Percentiles rank a stretch among this genome's conserved stretches.
phyloP scores from a whole-genome alignment of 2,797 vertebrate species.

The Acrossocheilus wenchowensis region DNA sequence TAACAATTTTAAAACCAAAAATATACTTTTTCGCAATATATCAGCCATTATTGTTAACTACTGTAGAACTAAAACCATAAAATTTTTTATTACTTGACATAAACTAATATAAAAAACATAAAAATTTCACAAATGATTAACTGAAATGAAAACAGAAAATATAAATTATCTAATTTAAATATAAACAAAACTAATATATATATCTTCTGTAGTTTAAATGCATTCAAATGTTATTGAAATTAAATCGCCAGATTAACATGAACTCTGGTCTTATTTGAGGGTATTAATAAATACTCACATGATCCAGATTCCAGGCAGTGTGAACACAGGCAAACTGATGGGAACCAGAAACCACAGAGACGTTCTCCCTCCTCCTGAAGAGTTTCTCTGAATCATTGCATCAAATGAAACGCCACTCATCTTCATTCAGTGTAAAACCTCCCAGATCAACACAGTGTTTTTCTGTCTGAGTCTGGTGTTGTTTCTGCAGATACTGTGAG shows the following conservation, averaged over 20 bases:
- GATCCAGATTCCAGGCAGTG: constrained; percentile 86
- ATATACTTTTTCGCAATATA: not conserved
- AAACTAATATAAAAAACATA: not conserved
- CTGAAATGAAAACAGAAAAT: not conserved
- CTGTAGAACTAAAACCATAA: not conserved
- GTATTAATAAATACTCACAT: constrained; percentile 77
- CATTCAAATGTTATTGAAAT: not conserved
- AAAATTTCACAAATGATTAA: not conserved
- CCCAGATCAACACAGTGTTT: not conserved
- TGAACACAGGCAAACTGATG: constrained; percentile 81
- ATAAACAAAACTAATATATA: not conserved
- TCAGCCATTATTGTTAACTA: not conserved
- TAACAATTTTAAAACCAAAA: not conserved
- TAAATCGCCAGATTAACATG: not conserved
- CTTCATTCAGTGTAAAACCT: not conserved
- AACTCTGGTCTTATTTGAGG: not conserved
- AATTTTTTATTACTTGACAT: not conserved
- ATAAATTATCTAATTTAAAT: not conserved
- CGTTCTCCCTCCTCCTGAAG: constrained; percentile 66
- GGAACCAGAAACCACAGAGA: constrained; percentile 84
- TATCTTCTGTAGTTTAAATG: not conserved
- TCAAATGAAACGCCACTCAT: not conserved
- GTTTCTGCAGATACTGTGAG: not conserved
- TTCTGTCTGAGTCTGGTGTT: not conserved
- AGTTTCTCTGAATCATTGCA: not conserved